phyloP scores from a whole-genome alignment of 2,113 vertebrate genomes.

The Myiozetetes cayanensis region DNA sequence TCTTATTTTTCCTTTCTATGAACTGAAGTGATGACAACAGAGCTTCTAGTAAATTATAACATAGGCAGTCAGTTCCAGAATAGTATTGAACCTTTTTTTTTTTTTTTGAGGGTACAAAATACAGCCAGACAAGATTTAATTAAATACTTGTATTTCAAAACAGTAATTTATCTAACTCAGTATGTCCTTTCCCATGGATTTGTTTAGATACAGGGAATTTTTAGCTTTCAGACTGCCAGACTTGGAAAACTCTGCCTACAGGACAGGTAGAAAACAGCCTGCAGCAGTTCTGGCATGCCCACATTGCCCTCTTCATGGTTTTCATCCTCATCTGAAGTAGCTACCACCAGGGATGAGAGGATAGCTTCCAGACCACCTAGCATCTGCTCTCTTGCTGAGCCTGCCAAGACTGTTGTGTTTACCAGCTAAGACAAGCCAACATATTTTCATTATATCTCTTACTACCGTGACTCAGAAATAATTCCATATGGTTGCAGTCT shows the following conservation, averaged over 20 bases:
- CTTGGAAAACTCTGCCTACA: background rate
- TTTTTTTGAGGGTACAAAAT: background rate
- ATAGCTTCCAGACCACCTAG: background rate
- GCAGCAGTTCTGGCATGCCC: background rate
- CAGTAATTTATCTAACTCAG: conserved; percentile 37
- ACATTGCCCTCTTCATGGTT: background rate
- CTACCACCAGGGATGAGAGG: background rate
- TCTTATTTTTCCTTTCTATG: conserved; percentile 51
- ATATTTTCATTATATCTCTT: conserved; percentile 35
- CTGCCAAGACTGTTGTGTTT: conserved; percentile 15
- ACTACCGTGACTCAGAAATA: conserved; percentile 35
- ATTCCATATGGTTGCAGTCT: conserved; percentile 40
- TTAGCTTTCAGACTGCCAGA: background rate
- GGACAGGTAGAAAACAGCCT: conserved; percentile 2
- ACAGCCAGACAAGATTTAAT: conserved; percentile 52
- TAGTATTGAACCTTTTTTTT: background rate
- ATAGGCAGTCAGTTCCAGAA: conserved; percentile 37
- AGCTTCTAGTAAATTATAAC: conserved; percentile 62
- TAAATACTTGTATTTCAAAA: conserved; percentile 60
- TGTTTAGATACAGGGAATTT: background rate
- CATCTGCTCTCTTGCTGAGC: background rate
- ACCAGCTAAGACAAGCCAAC: conserved; percentile 22
- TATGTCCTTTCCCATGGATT: conserved; percentile 32
- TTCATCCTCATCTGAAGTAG: background rate
- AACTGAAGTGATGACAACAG: conserved; percentile 63